phyloP scores from a whole-genome alignment of 2,113 vertebrate species.

The Formicarius rufipectus region DNA sequence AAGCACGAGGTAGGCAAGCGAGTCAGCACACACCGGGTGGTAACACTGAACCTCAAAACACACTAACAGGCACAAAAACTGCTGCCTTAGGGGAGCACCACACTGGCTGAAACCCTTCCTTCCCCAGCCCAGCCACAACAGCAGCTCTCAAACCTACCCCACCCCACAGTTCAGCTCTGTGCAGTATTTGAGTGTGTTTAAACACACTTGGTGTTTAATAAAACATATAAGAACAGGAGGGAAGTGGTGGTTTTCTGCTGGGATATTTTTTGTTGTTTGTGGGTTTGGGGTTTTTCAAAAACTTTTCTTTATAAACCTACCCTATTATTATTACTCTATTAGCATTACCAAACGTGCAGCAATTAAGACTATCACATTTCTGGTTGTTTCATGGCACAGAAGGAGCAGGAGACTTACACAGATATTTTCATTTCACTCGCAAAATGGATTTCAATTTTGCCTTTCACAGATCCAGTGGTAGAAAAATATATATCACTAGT shows the following conservation, averaged over 20 bases:
- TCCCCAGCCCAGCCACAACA: neutral
- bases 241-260: neutral
- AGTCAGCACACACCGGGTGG: neutral
- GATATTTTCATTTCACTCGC: neutral
- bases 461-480: neutral
- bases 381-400: neutral
- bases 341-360: neutral
- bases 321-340: neutral
- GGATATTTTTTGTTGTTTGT: neutral
- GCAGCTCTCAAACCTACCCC: neutral
- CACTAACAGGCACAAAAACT: neutral
- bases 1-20: rapidly evolving
- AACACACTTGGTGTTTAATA: neutral
- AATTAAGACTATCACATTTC: neutral
- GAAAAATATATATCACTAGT: neutral
- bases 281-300: neutral
- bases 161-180: neutral
- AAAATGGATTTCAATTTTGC: neutral
- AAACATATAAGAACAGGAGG: rapidly evolving
- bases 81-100: neutral
- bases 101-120: neutral
- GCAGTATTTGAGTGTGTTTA: neutral
- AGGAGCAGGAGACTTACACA: neutral
- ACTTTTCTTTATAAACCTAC: neutral
- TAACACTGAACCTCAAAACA: neutral